phyloP scores from a whole-genome alignment of 2,888 invertebrate species.

The Eudasyphora cyanicolor region DNA sequence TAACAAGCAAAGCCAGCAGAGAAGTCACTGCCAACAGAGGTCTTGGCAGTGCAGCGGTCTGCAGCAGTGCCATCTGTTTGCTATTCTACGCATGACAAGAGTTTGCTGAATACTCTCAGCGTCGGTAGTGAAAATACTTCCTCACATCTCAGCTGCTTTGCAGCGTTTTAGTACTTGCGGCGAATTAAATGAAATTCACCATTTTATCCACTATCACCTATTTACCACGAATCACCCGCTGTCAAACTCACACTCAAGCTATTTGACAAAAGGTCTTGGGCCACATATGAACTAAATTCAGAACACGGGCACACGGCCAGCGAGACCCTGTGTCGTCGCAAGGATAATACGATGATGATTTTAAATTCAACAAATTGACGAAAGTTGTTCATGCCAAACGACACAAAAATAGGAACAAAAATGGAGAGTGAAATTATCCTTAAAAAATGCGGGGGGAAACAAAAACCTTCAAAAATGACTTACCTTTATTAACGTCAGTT shows the following conservation, averaged over 20 bases:
- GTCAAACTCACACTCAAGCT: constrained; percentile 31
- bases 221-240: not conserved
- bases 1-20: not conserved
- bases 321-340: not conserved
- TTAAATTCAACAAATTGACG: constrained; percentile 54
- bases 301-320: not conserved
- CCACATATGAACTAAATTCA: constrained; percentile 48
- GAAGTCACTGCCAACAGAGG: not conserved
- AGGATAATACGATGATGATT: constrained; percentile 29
- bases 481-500: not conserved
- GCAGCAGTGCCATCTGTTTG: not conserved
- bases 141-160: not conserved
- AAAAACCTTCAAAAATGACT: not conserved
- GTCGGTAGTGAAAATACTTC: not conserved
- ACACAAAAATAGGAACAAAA: not conserved
- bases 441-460: not conserved
- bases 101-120: constrained; percentile 39
- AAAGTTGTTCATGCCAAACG: not conserved
- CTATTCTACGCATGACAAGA: not conserved
- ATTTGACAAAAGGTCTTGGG: constrained; percentile 50
- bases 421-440: not conserved
- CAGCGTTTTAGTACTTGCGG: constrained; percentile 58
- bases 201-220: not conserved
- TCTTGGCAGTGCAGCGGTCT: not conserved
- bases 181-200: constrained; percentile 51